A percentile compares a stretch with the other conserved stretches of the same genome.
Evolutionary conservation across 1,140 invertebrate genomes (phyloP).

Genomic region (Apocrypta bakeri): DNA sequence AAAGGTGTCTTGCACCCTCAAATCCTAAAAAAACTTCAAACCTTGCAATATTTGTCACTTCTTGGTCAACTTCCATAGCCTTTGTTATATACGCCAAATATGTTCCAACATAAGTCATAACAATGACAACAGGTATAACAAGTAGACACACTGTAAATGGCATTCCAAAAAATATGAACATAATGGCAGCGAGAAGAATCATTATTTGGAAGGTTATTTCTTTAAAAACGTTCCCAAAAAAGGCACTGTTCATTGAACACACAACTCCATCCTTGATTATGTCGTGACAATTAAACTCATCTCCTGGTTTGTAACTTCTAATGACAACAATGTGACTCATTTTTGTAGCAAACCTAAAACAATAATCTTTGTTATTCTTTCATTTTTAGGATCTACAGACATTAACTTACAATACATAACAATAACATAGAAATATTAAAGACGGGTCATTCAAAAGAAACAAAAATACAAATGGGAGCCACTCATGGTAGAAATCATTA

Average conservation of each 20-base stretch:
- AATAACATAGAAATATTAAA: no score
- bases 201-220: constrained; percentile 75
- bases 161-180: constrained; percentile 76
- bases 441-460: no score
- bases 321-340: constrained; percentile 71
- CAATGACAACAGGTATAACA: constrained; percentile 71
- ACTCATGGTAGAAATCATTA: no score
- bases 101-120: constrained; percentile 70
- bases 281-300: constrained; percentile 70
- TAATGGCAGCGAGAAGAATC: constrained; percentile 72
- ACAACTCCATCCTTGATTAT: constrained; percentile 71
- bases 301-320: constrained; percentile 70
- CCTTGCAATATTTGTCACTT: constrained; percentile 70
- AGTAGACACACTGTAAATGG: constrained; percentile 72
- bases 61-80: constrained; percentile 69
- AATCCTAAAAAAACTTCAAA: no score
- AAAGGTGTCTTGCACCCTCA: no score
- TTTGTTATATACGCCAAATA: constrained; percentile 70
- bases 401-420: neutral
- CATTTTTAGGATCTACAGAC: neutral
- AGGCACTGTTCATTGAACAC: constrained; percentile 71
- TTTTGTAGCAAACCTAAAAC: constrained; percentile 22
- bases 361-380: neutral
- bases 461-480: no score
- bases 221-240: constrained; percentile 69